Evolutionary conservation across 2,888 invertebrate genomes (phyloP).

Genomic region (Erebia palarica): DNA sequence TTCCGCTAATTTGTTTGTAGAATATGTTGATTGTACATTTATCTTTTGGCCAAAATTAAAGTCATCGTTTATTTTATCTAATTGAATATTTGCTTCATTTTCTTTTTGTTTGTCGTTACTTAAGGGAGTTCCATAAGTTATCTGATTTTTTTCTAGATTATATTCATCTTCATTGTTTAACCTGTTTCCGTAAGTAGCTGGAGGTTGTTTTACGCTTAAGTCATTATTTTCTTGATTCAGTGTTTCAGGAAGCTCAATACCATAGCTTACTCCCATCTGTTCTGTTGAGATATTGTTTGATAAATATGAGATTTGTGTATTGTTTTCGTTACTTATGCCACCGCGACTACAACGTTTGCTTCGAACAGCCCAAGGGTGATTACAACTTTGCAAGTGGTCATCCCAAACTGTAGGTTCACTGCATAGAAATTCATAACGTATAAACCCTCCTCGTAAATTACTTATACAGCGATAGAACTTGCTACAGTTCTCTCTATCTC

Average conservation of each 20-base stretch:
- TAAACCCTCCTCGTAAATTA: constrained; percentile 83
- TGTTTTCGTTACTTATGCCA: constrained; percentile 35
- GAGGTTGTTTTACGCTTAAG: background rate
- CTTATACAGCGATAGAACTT: constrained; percentile 91
- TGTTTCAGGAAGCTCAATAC: background rate
- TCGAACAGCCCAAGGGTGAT: constrained; percentile 85
- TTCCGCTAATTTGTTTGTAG: constrained; percentile 6
- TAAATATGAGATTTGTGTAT: background rate
- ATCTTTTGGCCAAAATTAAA: constrained; percentile 9
- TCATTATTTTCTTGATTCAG: background rate
- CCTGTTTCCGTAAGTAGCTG: constrained; percentile 3
- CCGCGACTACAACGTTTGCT: constrained; percentile 62
- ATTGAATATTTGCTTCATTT: background rate
- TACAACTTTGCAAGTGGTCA: constrained; percentile 86
- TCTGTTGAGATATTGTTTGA: background rate
- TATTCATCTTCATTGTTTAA: background rate
- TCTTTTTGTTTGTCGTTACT: constrained; percentile 9
- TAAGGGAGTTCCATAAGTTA: constrained; percentile 3
- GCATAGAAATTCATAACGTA: constrained; percentile 88
- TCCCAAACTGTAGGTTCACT: constrained; percentile 91
- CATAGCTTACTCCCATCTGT: background rate
- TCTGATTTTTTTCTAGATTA: background rate
- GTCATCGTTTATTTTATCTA: constrained; percentile 3
- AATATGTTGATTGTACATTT: constrained; percentile 4
- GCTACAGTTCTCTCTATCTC: constrained; percentile 86